Conservation (phyloP, 2,113 vertebrate species). For the Oophaga pumilio region DNA sequence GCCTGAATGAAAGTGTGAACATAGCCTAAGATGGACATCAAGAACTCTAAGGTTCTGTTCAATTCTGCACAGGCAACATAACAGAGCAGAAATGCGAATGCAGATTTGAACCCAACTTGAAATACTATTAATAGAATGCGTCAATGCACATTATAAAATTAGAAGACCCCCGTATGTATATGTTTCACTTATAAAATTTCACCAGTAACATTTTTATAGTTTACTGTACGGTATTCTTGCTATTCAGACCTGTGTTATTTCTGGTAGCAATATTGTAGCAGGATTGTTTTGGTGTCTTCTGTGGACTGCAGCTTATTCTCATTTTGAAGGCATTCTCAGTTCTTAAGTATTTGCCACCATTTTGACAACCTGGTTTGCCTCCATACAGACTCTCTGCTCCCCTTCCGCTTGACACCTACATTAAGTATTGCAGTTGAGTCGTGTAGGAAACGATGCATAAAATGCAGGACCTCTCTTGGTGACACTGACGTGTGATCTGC, state of each 20-base stretch:
- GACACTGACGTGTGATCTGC: neutral
- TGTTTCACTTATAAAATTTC: neutral
- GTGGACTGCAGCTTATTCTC: neutral
- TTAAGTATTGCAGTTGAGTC: neutral
- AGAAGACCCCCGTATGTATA: neutral
- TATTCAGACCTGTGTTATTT: slow-evolving; percentile 15
- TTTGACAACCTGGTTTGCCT: neutral
- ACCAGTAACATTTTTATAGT: neutral
- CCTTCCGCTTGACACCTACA: neutral
- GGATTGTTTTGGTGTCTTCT: neutral
- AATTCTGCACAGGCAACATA: too few relatives aligned
- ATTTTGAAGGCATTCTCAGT: neutral
- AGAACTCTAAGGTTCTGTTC: too few relatives aligned
- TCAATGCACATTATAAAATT: neutral
- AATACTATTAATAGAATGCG: neutral
- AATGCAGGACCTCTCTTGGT: neutral
- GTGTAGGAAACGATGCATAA: neutral
- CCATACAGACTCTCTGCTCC: neutral
- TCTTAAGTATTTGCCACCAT: slow-evolving; percentile 17
- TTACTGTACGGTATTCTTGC: neutral
- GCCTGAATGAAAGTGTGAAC: too few relatives aligned
- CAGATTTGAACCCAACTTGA: too few relatives aligned
- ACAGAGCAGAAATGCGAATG: too few relatives aligned
- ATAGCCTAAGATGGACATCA: too few relatives aligned
- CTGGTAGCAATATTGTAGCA: neutral